These are phyloP conservation scores for Pandemis corylana DNA, from an alignment of 2,888 invertebrate species.

Conservation along the genomic window DNA sequence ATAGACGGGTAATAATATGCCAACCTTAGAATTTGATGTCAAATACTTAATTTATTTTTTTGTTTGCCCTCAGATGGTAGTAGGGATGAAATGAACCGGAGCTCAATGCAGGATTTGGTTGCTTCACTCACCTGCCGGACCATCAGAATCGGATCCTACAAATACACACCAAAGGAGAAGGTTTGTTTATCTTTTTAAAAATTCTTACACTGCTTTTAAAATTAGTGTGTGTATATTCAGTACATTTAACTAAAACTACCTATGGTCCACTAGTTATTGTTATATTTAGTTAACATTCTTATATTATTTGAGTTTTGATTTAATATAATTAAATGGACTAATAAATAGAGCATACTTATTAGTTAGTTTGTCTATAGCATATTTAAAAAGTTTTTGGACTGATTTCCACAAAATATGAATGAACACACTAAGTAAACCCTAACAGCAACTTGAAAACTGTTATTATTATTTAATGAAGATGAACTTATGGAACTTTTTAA, in stretches of 20 bases:
- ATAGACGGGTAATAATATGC: too few species aligned
- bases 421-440: background rate
- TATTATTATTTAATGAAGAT: background rate
- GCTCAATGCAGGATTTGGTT: slow-evolving; percentile 72
- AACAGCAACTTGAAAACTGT: too few species aligned
- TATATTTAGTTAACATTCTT: too few species aligned
- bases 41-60: slow-evolving; percentile 3
- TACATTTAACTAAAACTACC: too few species aligned
- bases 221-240: too few species aligned
- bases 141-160: slow-evolving; percentile 93
- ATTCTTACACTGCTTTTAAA: too few species aligned
- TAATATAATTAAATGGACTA: background rate
- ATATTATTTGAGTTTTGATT: too few species aligned
- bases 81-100: slow-evolving; percentile 80
- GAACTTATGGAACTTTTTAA: slow-evolving; percentile 22
- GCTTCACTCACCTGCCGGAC: slow-evolving; percentile 89
- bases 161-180: slow-evolving; percentile 90
- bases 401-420: too few species aligned
- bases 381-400: background rate
- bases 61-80: slow-evolving; percentile 78
- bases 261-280: too few species aligned
- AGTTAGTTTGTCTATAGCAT: background rate
- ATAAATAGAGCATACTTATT: background rate
- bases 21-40: too few species aligned
- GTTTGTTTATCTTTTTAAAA: slow-evolving; percentile 50